These are phyloP conservation scores for Hyperoodon ampullatus DNA, from an alignment of 2,113 vertebrate genomes.

Conservation along the genomic window DNA sequence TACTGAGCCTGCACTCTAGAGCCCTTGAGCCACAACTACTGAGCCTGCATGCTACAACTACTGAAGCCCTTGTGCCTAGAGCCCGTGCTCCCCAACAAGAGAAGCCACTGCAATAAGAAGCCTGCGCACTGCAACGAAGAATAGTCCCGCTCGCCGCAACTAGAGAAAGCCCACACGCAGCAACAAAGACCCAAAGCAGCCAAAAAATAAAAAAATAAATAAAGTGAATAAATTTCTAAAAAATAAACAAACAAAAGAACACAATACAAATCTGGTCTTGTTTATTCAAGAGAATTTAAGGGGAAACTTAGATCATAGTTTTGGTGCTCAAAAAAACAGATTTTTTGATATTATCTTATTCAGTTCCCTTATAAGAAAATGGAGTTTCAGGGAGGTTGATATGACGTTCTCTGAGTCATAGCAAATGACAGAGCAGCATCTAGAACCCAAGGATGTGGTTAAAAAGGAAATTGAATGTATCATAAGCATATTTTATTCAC, in stretches of 20 bases:
- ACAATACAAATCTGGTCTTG: background rate
- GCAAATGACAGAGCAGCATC: background rate
- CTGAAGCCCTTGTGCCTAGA: too few species aligned
- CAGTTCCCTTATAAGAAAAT: background rate
- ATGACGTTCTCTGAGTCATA: background rate
- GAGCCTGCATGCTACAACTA: too few species aligned
- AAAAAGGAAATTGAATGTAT: background rate
- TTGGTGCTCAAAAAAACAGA: background rate
- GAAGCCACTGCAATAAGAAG: too few species aligned
- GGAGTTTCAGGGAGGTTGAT: constrained; percentile 15
- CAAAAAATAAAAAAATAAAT: too few species aligned
- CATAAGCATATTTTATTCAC: background rate
- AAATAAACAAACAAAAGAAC: background rate
- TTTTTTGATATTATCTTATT: background rate
- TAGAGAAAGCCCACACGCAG: too few species aligned
- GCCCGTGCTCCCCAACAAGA: too few species aligned
- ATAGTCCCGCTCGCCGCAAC: too few species aligned
- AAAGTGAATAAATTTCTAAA: too few species aligned
- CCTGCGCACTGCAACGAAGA: too few species aligned
- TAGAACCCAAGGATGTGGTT: background rate
- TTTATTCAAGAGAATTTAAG: constrained; percentile 21
- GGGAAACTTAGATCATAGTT: background rate
- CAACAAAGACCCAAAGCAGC: too few species aligned
- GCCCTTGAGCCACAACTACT: too few species aligned
- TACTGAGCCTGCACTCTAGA: too few species aligned